A percentile compares a stretch with the other conserved stretches of the same genome.
Evolutionary conservation across 2,888 invertebrate genomes (phyloP).

Genomic region (Ornithoptera alexandrae): DNA sequence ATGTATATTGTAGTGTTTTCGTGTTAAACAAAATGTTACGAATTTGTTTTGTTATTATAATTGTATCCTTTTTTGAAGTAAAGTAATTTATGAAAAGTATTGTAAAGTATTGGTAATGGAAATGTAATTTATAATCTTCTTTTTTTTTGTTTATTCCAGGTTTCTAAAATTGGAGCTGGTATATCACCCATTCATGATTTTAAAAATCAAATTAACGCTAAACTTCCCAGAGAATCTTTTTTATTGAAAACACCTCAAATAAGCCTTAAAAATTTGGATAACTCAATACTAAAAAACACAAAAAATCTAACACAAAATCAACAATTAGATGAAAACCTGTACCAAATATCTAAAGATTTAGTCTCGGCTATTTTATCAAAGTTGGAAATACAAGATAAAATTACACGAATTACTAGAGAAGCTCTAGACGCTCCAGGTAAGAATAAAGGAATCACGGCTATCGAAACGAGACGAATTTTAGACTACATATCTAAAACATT

Average conservation of each 20-base stretch:
- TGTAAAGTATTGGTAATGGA: neutral
- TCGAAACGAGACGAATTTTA: constrained; percentile 70
- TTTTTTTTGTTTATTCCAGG: constrained; percentile 43
- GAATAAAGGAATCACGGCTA: constrained; percentile 71
- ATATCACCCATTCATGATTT: constrained; percentile 71
- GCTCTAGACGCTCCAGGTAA: constrained; percentile 71
- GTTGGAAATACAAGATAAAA: constrained; percentile 72
- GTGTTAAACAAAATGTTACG: constrained; percentile 10
- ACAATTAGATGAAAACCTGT: constrained; percentile 67
- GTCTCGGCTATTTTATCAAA: constrained; percentile 69
- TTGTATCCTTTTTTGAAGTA: constrained; percentile 14
- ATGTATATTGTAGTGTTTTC: neutral
- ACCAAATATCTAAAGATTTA: constrained; percentile 69
- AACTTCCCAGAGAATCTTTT: constrained; percentile 46
- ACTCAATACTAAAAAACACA: constrained; percentile 57
- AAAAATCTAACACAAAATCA: constrained; percentile 70
- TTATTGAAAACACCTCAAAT: constrained; percentile 59
- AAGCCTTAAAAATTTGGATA: constrained; percentile 63
- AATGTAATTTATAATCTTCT: constrained; percentile 5
- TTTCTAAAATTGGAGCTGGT: constrained; percentile 48
- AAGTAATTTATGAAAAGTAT: neutral
- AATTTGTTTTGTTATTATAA: constrained; percentile 11
- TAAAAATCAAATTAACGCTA: constrained; percentile 52
- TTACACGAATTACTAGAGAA: constrained; percentile 69
- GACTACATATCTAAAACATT: constrained; percentile 72